These are phyloP conservation scores for Sarcophaga variegata DNA, from an alignment of 2,888 invertebrate species.

Conservation along the genomic window DNA sequence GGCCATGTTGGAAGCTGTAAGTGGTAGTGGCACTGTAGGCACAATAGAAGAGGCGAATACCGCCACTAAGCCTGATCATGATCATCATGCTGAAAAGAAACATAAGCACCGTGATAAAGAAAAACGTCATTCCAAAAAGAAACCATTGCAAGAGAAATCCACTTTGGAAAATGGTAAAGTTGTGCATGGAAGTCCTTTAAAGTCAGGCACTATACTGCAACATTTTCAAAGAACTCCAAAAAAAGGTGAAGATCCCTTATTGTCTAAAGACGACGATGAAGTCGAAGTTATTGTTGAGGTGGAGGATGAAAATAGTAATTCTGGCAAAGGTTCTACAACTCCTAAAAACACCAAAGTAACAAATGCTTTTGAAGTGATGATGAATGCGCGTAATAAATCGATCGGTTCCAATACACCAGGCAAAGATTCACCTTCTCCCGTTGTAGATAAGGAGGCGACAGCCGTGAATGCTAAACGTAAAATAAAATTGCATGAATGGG, in stretches of 20 bases:
- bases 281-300: constrained; percentile 14
- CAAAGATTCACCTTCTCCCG: constrained; percentile 76
- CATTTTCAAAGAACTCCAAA: constrained; percentile 74
- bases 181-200: constrained; percentile 55
- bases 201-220: constrained; percentile 71
- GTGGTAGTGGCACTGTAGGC: constrained; percentile 37
- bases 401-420: constrained; percentile 86
- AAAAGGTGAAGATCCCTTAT: constrained; percentile 53
- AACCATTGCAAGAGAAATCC: constrained; percentile 74
- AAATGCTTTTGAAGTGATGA: constrained; percentile 86
- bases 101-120: constrained; percentile 61
- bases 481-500: constrained; percentile 84
- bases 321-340: background rate
- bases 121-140: constrained; percentile 64
- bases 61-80: constrained; percentile 60
- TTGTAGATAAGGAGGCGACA: constrained; percentile 43
- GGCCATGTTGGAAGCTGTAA: constrained; percentile 74
- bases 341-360: constrained; percentile 71
- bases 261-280: background rate
- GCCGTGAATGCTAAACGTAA: constrained; percentile 82
- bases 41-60: constrained; percentile 43
- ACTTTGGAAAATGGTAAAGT: constrained; percentile 72
- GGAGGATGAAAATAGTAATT: constrained; percentile 17
- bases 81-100: constrained; percentile 48
- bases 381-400: constrained; percentile 86